Evolutionary conservation across 2,797 vertebrate genomes (phyloP).

Genomic region (Alfaro cultratus): DNA sequence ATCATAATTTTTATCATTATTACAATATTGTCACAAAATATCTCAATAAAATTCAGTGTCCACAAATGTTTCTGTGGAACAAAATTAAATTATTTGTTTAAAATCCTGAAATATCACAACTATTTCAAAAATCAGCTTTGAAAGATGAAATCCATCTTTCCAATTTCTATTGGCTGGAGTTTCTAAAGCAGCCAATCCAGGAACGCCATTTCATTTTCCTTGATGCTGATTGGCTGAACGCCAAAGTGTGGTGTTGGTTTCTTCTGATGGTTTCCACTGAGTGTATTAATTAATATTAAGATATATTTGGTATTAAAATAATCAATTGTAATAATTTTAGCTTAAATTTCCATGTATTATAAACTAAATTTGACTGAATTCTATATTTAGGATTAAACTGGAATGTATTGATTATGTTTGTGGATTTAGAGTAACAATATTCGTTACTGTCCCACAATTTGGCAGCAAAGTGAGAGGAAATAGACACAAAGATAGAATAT

Average conservation of each 20-base stretch:
- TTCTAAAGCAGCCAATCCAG: not conserved
- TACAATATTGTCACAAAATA: too few species aligned
- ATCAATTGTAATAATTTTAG: not conserved
- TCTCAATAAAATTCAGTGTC: too few species aligned
- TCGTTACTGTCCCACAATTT: too few species aligned
- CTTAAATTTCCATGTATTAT: not conserved
- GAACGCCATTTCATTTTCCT: not conserved
- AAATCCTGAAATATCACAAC: too few species aligned
- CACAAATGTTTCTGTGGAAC: too few species aligned
- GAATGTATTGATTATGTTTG: not conserved
- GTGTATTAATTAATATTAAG: not conserved
- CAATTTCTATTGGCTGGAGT: not conserved
- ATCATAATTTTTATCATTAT: too few species aligned
- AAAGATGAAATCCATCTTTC: not conserved
- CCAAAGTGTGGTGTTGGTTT: not conserved
- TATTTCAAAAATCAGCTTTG: too few species aligned
- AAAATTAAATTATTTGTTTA: too few species aligned
- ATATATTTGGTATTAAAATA: not conserved
- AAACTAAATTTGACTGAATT: not conserved
- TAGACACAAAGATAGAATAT: too few species aligned
- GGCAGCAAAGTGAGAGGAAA: too few species aligned
- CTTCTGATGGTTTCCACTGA: not conserved
- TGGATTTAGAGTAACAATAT: not conserved
- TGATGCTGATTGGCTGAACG: not conserved
- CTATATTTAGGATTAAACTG: not conserved